Conservation (phyloP, 2,797 vertebrate genomes). For the Sebastes trivittatus region DNA sequence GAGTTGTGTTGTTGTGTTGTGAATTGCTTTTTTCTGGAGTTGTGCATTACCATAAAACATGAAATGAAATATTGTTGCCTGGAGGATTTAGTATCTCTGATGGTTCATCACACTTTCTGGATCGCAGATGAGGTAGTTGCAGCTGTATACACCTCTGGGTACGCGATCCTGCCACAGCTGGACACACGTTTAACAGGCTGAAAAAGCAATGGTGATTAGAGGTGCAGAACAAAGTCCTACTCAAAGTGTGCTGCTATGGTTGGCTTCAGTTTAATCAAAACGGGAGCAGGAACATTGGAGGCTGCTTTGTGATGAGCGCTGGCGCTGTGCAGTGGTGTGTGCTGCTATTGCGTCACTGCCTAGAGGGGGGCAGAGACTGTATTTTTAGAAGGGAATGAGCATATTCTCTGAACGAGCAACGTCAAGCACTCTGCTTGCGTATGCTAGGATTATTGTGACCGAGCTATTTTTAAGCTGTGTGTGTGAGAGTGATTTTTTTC, state of each 20-base stretch:
- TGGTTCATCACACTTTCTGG: background rate
- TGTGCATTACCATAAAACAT: background rate
- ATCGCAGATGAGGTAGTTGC: background rate
- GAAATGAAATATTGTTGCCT: background rate
- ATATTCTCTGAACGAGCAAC: slow-evolving; percentile 77
- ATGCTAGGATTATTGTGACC: slow-evolving; percentile 80
- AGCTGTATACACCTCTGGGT: background rate
- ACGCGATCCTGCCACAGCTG: background rate
- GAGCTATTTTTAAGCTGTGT: slow-evolving; percentile 74
- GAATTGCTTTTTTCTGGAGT: background rate
- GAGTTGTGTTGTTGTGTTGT: background rate
- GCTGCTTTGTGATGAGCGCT: slow-evolving; percentile 53
- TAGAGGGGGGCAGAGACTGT: slow-evolving; percentile 56
- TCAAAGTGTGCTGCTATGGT: background rate
- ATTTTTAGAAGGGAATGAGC: slow-evolving; percentile 80
- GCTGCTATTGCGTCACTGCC: slow-evolving; percentile 74
- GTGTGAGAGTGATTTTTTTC: slow-evolving; percentile 69
- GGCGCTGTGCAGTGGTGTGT: slow-evolving; percentile 55
- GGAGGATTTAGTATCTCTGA: background rate
- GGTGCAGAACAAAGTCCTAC: background rate
- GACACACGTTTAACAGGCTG: background rate
- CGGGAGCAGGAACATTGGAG: slow-evolving; percentile 30
- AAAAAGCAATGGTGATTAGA: background rate
- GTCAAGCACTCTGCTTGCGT: slow-evolving; percentile 78
- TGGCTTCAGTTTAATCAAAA: slow-evolving; percentile 26